Conservation (phyloP, 2,888 invertebrate genomes). For the Cantharis nigra region DNA sequence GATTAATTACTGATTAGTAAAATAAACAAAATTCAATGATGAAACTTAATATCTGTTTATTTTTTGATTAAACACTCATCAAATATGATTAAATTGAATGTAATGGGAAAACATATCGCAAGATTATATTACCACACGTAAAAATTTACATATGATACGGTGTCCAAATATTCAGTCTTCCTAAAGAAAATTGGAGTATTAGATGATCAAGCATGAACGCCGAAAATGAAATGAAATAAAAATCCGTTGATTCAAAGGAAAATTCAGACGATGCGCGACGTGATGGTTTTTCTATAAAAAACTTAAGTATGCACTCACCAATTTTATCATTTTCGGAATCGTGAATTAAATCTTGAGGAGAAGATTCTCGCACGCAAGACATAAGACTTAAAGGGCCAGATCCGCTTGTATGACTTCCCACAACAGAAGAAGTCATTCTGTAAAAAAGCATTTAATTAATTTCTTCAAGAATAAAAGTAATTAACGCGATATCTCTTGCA, state of each 20-base stretch:
- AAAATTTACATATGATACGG: neutral
- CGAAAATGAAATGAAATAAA: neutral
- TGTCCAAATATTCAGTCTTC: neutral
- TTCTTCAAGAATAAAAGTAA: neutral
- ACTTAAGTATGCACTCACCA: slow-evolving; percentile 46
- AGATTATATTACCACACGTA: neutral
- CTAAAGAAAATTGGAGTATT: neutral
- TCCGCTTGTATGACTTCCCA: slow-evolving; percentile 46
- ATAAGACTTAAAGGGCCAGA: slow-evolving; percentile 61
- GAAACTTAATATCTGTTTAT: neutral
- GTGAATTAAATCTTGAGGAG: slow-evolving; percentile 60
- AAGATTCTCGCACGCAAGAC: slow-evolving; percentile 67
- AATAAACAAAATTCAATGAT: neutral
- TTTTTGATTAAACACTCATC: neutral
- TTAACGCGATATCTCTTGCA: neutral
- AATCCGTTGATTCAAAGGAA: neutral
- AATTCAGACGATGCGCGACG: neutral
- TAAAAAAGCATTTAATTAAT: neutral
- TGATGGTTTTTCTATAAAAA: neutral
- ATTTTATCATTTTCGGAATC: slow-evolving; percentile 55
- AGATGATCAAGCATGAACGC: neutral
- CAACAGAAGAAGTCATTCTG: slow-evolving; percentile 23
- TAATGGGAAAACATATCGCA: neutral
- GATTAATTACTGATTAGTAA: neutral
- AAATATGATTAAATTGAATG: neutral